Base-by-base conservation (phyloP, 2,888 invertebrate species). In the Hypsopygia costalis region DNA sequence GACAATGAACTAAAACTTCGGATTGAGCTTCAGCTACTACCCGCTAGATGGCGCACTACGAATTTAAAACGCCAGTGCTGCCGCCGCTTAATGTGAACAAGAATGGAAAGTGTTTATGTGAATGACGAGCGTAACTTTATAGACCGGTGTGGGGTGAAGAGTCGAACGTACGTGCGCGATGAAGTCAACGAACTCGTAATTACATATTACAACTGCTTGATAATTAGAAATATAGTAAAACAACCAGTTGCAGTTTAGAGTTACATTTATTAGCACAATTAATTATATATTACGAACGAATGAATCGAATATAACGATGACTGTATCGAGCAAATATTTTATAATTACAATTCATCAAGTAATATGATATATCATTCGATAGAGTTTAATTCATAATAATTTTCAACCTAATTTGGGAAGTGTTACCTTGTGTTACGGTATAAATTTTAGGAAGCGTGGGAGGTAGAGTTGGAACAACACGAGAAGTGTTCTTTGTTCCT, bases 111-210 rank as follows among this genome's bases (percentile, higher is more conserved):
- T 58, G 49, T 35, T 51, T 72, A 66, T 69, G 82, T 87, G 87
- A 85, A 86, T 82, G 85, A 80, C 71, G 66, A 61, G 49, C 51
- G 63, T 73, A 66, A 64, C 72, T 71, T 74, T 75, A 66, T 73
- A 66, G 65, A 66, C 64, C 60, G 65, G 65, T 68, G 71, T 64
- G 67, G 69, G 58, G 62, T 62, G 60, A 63, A 30, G 6, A 66
- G 64, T 63, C 68, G 62, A 72, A 69, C 72, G 62, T 73, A 69
- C 72, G 73, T 78, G 80, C 77, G 67, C 72, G 65, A 54, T 42
- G 62, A 64, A 69, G 81, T 82, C 82, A 82, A 81, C 70, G 83
- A 86, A 75, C 86, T 64, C 62, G 51, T 56, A 54, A 62, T 68
- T 70, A n/a, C n/a, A n/a, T n/a, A 67, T 66, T 51, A 52, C 46